These are phyloP conservation scores for Diachrysia chrysitis DNA, from an alignment of 2,888 invertebrate species.

Conservation along the genomic window DNA sequence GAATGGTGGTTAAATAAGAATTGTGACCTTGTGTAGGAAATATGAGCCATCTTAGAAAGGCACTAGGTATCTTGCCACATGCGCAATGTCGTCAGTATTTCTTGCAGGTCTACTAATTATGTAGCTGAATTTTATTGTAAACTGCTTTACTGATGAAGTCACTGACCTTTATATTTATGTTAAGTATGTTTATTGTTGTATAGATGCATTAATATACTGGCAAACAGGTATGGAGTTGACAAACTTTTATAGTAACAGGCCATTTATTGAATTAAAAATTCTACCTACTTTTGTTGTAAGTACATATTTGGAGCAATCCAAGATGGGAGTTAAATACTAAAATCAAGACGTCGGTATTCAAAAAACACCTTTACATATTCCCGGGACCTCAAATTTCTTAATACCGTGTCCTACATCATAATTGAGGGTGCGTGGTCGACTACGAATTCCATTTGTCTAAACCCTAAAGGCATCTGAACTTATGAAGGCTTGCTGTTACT, in stretches of 20 bases:
- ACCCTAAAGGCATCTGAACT: constrained; percentile 30
- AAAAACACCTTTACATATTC: neutral
- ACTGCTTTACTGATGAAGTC: neutral
- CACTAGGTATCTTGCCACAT: constrained; percentile 29
- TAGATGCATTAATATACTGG: too few species aligned
- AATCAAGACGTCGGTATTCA: neutral
- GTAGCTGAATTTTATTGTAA: constrained; percentile 11
- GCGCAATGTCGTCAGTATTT: constrained; percentile 22
- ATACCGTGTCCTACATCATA: neutral
- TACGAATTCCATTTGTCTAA: constrained; percentile 27
- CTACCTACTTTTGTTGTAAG: too few species aligned
- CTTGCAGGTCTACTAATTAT: constrained; percentile 30
- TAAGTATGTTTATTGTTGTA: neutral
- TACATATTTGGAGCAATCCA: too few species aligned
- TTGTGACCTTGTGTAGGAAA: constrained; percentile 43
- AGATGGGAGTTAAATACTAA: too few species aligned
- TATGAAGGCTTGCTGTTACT: constrained; percentile 15
- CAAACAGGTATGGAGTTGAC: too few species aligned
- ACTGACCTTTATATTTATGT: neutral
- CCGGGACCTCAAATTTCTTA: neutral
- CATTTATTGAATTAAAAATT: too few species aligned
- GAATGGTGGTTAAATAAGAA: constrained; percentile 36
- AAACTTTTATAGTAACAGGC: too few species aligned
- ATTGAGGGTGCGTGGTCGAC: constrained; percentile 9
- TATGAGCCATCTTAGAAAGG: constrained; percentile 49